These are phyloP conservation scores for Tineola bisselliella DNA, from an alignment of 2,888 invertebrate genomes.

Conservation along the genomic window DNA sequence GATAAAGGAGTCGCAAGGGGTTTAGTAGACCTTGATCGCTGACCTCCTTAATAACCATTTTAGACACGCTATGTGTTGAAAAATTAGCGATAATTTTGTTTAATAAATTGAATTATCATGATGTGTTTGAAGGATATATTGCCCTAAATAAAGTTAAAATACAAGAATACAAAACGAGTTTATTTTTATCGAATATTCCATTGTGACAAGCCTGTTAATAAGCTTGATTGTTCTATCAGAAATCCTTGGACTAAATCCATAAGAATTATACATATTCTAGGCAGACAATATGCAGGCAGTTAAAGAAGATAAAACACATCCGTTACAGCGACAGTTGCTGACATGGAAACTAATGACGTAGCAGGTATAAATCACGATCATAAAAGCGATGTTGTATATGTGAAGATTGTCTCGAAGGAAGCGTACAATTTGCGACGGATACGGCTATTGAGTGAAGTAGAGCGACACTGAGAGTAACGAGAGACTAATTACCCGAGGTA, in stretches of 20 bases:
- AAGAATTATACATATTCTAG: conserved; percentile 1
- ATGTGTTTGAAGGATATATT: background rate
- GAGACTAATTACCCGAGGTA: background rate
- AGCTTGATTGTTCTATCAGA: background rate
- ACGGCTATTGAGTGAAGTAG: conserved; percentile 55
- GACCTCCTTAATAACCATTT: conserved; percentile 12
- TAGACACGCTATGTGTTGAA: background rate
- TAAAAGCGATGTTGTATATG: conserved; percentile 37
- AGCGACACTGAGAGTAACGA: conserved; percentile 21
- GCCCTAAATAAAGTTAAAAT: background rate
- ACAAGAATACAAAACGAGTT: background rate
- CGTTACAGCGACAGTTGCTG: conserved; percentile 32
- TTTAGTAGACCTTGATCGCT: conserved; percentile 23
- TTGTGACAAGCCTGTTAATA: background rate
- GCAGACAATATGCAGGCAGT: conserved; percentile 1
- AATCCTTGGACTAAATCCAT: conserved; percentile 4
- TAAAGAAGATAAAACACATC: conserved; percentile 12
- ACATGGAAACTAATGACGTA: conserved; percentile 56
- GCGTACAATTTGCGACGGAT: conserved; percentile 63
- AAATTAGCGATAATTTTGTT: background rate
- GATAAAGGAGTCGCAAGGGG: conserved; percentile 40
- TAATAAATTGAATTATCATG: background rate
- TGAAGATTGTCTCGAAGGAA: conserved; percentile 52
- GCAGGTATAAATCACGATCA: conserved; percentile 64
- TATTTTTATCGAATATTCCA: background rate